Conservation (phyloP, 2,888 invertebrate species). For the Capitulum mitella region DNA sequence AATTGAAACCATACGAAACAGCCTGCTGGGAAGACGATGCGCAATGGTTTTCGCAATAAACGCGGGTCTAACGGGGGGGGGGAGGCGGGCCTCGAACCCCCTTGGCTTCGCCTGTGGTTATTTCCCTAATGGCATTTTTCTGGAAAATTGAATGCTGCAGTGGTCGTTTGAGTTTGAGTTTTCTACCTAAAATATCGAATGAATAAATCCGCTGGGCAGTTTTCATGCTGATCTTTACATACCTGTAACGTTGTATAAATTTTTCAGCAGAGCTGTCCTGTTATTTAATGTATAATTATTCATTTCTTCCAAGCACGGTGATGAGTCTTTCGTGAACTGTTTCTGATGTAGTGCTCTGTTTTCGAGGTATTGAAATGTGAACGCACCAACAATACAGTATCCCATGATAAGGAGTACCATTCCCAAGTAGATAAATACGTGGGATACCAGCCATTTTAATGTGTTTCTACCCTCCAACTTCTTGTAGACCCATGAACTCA, state of each 20-base stretch:
- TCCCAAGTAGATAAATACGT: not conserved
- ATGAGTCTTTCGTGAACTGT: not conserved
- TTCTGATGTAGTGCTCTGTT: not conserved
- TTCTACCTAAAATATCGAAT: not conserved
- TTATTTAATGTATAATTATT: not conserved
- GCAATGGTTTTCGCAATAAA: no score
- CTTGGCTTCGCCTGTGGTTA: no score
- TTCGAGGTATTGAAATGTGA: not conserved
- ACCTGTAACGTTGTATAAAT: not conserved
- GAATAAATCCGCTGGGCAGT: not conserved
- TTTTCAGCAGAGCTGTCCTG: not conserved
- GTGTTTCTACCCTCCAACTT: not conserved
- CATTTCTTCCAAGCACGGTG: not conserved
- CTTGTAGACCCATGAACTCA: not conserved
- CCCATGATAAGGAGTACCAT: not conserved
- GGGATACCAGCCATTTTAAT: not conserved
- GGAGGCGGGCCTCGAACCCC: no score
- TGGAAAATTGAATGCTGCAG: no score
- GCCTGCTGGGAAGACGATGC: no score
- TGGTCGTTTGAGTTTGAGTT: not conserved
- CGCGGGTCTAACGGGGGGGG: no score
- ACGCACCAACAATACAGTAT: not conserved
- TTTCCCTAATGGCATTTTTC: no score
- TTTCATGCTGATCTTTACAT: not conserved
- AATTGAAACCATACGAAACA: no score